A percentile compares a stretch with the other conserved stretches of the same genome.
Conservation (phyloP, 2,113 vertebrate species). For the Mormyrus lacerda region DNA sequence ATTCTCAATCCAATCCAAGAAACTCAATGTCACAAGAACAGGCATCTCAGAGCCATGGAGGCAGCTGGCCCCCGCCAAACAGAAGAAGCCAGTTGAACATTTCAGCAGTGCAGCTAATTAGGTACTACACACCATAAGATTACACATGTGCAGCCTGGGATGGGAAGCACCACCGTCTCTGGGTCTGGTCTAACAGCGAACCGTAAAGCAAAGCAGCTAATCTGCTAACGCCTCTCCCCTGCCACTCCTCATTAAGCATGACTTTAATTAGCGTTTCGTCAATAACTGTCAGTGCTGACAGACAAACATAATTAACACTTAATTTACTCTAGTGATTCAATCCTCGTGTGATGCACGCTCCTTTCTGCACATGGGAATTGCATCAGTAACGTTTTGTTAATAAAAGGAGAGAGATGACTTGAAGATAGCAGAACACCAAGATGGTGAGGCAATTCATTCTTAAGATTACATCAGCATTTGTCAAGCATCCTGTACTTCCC, state of each 20-base stretch:
- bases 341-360: background rate
- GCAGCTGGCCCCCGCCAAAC: background rate
- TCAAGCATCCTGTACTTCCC: background rate
- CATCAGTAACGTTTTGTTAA: background rate
- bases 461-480: background rate
- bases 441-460: background rate
- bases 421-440: background rate
- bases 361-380: background rate
- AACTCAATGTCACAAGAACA: background rate
- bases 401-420: background rate
- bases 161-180: background rate
- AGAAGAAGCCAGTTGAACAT: background rate
- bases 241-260: background rate
- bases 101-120: background rate
- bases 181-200: background rate
- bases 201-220: background rate
- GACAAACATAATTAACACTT: background rate
- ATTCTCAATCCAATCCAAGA: background rate
- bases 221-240: background rate
- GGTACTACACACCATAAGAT: background rate
- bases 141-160: background rate
- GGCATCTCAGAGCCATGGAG: background rate
- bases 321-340: background rate
- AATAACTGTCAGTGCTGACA: background rate
- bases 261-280: background rate